Percentiles rank a stretch among this genome's conserved stretches.
Evolutionary conservation across 2,888 invertebrate species (phyloP).

Genomic region (Schizotus pectinicornis): DNA sequence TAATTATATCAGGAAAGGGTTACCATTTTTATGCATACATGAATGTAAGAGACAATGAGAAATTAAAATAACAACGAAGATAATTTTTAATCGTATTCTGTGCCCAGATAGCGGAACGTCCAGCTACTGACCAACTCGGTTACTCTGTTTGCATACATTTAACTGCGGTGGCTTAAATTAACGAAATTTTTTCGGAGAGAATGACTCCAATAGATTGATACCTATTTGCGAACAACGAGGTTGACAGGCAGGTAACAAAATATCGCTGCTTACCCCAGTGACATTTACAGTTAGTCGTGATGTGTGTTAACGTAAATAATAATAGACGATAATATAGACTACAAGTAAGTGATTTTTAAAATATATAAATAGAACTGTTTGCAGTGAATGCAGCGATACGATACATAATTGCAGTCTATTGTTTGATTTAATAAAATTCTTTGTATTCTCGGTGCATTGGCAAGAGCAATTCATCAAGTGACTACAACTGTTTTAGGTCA

Average conservation of each 20-base stretch:
- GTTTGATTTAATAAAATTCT: constrained; percentile 39
- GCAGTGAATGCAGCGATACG: constrained; percentile 28
- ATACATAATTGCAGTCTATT: constrained; percentile 36
- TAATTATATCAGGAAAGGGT: constrained; percentile 35
- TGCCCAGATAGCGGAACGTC: constrained; percentile 46
- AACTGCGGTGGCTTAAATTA: constrained; percentile 38
- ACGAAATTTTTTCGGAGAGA: constrained; percentile 24
- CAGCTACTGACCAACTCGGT: constrained; percentile 44
- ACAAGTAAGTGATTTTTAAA: not conserved
- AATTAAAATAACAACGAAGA: constrained; percentile 55
- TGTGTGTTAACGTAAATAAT: constrained; percentile 5
- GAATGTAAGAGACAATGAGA: constrained; percentile 50
- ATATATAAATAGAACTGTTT: constrained; percentile 5
- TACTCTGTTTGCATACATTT: constrained; percentile 43
- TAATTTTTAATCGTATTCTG: constrained; percentile 52
- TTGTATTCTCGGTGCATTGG: constrained; percentile 35
- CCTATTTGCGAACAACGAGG: too few species aligned
- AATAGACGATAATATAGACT: too few species aligned
- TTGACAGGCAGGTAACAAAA: too few species aligned
- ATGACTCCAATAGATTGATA: constrained; percentile 2
- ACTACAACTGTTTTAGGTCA: constrained; percentile 42
- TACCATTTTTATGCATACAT: constrained; percentile 42
- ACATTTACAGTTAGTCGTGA: not conserved
- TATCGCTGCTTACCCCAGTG: too few species aligned
- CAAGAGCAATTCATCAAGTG: constrained; percentile 42